A percentile compares a stretch with the other conserved stretches of the same genome.
phyloP scores from a whole-genome alignment of 37 sponge, comb jelly and placozoan species.

The Aplysina aerophoba region DNA sequence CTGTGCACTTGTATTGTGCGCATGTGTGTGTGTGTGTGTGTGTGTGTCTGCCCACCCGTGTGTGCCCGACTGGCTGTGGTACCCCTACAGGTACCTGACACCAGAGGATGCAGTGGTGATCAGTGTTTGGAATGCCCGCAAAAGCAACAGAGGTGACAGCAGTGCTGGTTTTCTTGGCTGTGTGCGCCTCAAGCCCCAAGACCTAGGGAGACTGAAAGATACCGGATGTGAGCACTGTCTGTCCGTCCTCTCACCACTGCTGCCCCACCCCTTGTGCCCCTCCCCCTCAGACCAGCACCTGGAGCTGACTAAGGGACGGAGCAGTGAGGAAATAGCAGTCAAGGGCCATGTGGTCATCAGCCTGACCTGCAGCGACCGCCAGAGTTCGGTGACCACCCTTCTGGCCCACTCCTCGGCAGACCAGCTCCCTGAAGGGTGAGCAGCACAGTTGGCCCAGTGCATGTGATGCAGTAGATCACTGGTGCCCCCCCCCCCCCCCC shows the following conservation, averaged over 20 bases:
- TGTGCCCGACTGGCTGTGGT: too few species aligned
- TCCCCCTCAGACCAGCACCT: conserved; percentile 79
- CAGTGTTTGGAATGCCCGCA: conserved; percentile 84
- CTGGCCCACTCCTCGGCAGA: conserved; percentile 38
- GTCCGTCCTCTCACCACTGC: neutral
- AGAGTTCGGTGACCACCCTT: neutral
- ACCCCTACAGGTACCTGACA: conserved; percentile 67
- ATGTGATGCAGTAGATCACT: conserved; percentile 45
- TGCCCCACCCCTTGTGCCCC: neutral
- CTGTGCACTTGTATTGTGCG: neutral
- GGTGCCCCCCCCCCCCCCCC: neutral
- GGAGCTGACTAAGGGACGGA: conserved; percentile 67
- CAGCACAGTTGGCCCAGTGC: conserved; percentile 23
- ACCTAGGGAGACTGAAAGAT: conserved; percentile 86
- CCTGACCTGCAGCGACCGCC: neutral
- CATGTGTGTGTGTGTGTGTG: neutral
- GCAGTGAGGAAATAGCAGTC: conserved; percentile 71
- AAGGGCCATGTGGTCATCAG: conserved; percentile 69
- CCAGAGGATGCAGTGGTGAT: conserved; percentile 75
- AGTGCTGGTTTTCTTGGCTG: conserved; percentile 95
- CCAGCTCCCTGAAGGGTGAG: conserved; percentile 94
- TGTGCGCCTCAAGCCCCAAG: conserved; percentile 68
- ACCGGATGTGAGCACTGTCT: conserved; percentile 87
- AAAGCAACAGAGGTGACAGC: conserved; percentile 56
- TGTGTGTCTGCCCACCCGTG: neutral